Evolutionary conservation across 2,797 vertebrate genomes (phyloP), one percentile per base, ranked within the genome.

Genomic region (Graptemys geographica): DNA sequence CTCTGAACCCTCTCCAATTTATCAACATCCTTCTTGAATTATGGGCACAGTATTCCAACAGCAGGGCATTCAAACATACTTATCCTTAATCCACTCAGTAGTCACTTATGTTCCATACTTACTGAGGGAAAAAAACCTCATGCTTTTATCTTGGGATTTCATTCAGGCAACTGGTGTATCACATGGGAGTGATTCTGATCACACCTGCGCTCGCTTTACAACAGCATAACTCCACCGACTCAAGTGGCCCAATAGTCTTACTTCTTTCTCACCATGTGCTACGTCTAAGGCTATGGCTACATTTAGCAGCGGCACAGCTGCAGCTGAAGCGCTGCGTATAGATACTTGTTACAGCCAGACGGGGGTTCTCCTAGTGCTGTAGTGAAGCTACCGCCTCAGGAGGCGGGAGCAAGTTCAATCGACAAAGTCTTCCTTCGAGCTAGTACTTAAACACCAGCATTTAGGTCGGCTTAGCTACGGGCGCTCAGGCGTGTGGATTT

Each of bases 241-340:
- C 59, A 82, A 88, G 72, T 33, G 86, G 78, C 53, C 74, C 80
- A 87, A 79, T 90, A 95, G 33, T 31, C 57, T 52, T 93, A 97
- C 96, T 93, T 92, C 2, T 53, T 87, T 94, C 82, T 65, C 65
- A 86, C 69, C 87, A 94, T 88, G 62, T 91, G 78, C 82, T 92
- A 33, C 8, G 3, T n/a, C 28, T 18, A 33, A 62, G 7, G 31
- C 31, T 7, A 33, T 33, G 27, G 59, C 31, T 16, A 62, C 15
- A 16, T 28, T 62, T 28, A 33, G 27, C 25, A 28, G 57, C 11
- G 27, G 57, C 27, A 31, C 10, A 28, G 57, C 57, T 31, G 57
- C 27, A 31, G 27, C 57, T 27, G 25, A 56, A 27, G 57, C 5
- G 5, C 57, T 31, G 27, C 5, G 1, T 59, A 37, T 6, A 31